Conservation (phyloP, 2,888 invertebrate genomes). For the Litoditis marina region DNA sequence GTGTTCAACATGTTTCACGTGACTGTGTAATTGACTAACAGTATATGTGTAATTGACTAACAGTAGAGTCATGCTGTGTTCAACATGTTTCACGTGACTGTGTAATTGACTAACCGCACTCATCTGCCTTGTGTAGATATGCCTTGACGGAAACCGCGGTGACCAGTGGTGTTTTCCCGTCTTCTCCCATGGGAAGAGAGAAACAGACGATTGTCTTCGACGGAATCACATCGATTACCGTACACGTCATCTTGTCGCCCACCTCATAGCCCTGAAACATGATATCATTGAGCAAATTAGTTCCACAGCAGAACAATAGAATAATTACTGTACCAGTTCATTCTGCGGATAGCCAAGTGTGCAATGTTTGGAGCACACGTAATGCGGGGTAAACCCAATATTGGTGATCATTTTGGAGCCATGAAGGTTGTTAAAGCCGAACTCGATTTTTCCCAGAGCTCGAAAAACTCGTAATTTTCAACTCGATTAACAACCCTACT, state of each 20-base stretch:
- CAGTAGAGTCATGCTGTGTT: not conserved
- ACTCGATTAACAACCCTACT: not conserved
- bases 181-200: conserved; percentile 24
- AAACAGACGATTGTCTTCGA: conserved; percentile 43
- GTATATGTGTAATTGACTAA: not conserved
- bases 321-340: no score
- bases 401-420: no score
- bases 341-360: no score
- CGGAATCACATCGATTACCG: conserved; percentile 35
- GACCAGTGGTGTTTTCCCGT: conserved; percentile 28
- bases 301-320: no score
- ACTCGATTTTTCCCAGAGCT: no score
- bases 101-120: conserved; percentile 20
- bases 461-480: no score
- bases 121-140: conserved; percentile 29
- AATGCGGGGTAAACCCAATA: no score
- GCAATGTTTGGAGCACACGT: no score
- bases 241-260: conserved; percentile 43
- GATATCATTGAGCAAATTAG: not conserved
- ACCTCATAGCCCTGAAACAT: conserved; percentile 24
- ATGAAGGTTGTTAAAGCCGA: no score
- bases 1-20: no score
- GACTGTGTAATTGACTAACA: not conserved
- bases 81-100: not conserved
- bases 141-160: conserved; percentile 26